Evolutionary conservation across 2,888 invertebrate species (phyloP).

Genomic region (Desoria tigrina): DNA sequence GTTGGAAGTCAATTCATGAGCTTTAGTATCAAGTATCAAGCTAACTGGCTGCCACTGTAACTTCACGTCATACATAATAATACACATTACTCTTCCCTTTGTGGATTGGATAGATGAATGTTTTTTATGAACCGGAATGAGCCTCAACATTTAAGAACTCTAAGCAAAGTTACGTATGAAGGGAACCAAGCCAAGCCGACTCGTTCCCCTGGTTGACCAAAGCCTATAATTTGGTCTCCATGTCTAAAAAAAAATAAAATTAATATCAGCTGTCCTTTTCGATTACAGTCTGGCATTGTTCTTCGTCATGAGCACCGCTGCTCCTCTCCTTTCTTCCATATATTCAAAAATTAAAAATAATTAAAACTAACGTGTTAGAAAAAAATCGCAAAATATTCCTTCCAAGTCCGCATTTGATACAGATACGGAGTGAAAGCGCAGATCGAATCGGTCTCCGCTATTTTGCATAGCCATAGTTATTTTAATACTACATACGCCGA

Average conservation of each 20-base stretch:
- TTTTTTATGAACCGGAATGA: constrained; percentile 22
- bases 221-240: constrained; percentile 54
- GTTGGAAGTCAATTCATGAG: too few species aligned
- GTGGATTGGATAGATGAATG: constrained; percentile 21
- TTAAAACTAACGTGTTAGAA: too few species aligned
- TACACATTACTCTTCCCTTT: constrained; percentile 22
- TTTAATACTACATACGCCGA: too few species aligned
- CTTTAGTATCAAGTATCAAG: too few species aligned
- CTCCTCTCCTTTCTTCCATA: constrained; percentile 28
- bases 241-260: constrained; percentile 53
- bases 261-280: constrained; percentile 54
- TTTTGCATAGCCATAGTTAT: too few species aligned
- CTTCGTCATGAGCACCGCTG: constrained; percentile 50
- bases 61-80: constrained; percentile 17
- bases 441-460: too few species aligned
- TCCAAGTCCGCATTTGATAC: too few species aligned
- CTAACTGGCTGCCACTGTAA: constrained; percentile 19
- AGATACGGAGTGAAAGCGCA: too few species aligned
- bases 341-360: too few species aligned
- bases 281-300: constrained; percentile 54
- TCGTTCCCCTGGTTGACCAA: constrained; percentile 53
- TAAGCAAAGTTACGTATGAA: constrained; percentile 27
- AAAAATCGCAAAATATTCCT: too few species aligned
- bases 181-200: constrained; percentile 44
- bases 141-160: constrained; percentile 14